Percentiles rank a stretch among this genome's conserved stretches.
These are phyloP conservation scores for Oceanites oceanicus DNA, from an alignment of 2,113 vertebrate species.

Conservation along the genomic window DNA sequence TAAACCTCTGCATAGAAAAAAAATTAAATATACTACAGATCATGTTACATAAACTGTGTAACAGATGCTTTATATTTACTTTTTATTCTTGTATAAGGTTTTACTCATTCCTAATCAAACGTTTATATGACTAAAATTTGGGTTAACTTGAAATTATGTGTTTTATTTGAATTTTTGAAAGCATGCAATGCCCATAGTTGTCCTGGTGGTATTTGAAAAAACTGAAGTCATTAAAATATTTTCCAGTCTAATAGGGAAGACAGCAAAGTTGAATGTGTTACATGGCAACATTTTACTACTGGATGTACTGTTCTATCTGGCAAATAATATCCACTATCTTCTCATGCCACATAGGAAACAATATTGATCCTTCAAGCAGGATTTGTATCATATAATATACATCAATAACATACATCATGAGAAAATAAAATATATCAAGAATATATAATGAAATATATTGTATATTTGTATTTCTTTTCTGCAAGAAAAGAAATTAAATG, in stretches of 20 bases:
- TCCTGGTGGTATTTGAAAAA: background rate
- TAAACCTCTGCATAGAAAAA: background rate
- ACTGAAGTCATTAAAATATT: background rate
- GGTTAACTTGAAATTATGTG: constrained; percentile 48
- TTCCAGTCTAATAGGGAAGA: background rate
- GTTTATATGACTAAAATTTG: constrained; percentile 53
- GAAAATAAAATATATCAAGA: background rate
- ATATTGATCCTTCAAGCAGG: background rate
- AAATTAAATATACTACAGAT: constrained; percentile 16
- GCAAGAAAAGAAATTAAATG: background rate
- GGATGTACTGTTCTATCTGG: background rate
- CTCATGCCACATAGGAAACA: background rate
- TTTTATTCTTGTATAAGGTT: constrained; percentile 43
- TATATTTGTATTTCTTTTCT: background rate
- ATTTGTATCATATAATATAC: background rate
- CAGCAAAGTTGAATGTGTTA: background rate
- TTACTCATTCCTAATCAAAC: constrained; percentile 65
- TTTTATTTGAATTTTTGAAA: constrained; percentile 66
- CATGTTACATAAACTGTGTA: constrained; percentile 25
- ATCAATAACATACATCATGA: background rate
- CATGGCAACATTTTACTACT: background rate
- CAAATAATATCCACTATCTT: background rate
- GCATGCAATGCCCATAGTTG: background rate
- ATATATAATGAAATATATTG: background rate
- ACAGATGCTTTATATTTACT: constrained; percentile 59